Base-by-base conservation (phyloP, 2,888 invertebrate genomes). In the Hyles lineata region DNA sequence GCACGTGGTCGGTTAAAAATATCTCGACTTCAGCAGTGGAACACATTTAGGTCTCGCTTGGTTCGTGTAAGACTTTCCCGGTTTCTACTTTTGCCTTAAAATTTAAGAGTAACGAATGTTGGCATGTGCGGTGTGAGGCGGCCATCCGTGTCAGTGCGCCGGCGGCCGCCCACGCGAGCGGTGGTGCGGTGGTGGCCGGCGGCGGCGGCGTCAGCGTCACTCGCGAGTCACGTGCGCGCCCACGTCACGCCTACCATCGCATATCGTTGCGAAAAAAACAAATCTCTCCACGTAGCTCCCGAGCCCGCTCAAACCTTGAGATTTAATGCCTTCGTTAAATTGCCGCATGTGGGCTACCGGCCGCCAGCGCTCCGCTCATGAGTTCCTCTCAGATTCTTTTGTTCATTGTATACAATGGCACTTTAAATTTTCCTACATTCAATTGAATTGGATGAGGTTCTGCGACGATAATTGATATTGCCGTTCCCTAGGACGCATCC, bases 231-330 rank as follows among this genome's bases (percentile, higher is more conserved):
- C 93, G 93, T 92, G 92, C 90, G 88, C 92, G 91, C 93, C 93
- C 93, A 93, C 94, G 83, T 86, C 84, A 90, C 92, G 89, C 93
- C 94, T 89, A 92, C 93, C 86, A 80, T 83, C 87, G 82, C 89
- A 91, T 85, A 90, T 89, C 89, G 87, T 93, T 93, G 93, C 93
- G 91, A 94, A 94, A 94, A 94, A 94, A 93, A 89, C 85, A 88
- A 91, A 92, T 89, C 89, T 89, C 86, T 83, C 82, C 86, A 87
- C 87, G 84, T 88, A 86, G 90, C 89, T 92, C 85, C 86, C 85
- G 88, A 84, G 85, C 80, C 84, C 84, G 88, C 84, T 85, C 81
- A 84, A 92, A 91, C 94, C 93, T 94, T 94, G 93, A 91, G 87
- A 90, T 89, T 90, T 90, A 92, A 92, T 89, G 87, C 90, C 89